Base-by-base conservation (phyloP, 30 jellyfish, hydroid and myxozoan species). In the Pseudorhiza aurosa region DNA sequence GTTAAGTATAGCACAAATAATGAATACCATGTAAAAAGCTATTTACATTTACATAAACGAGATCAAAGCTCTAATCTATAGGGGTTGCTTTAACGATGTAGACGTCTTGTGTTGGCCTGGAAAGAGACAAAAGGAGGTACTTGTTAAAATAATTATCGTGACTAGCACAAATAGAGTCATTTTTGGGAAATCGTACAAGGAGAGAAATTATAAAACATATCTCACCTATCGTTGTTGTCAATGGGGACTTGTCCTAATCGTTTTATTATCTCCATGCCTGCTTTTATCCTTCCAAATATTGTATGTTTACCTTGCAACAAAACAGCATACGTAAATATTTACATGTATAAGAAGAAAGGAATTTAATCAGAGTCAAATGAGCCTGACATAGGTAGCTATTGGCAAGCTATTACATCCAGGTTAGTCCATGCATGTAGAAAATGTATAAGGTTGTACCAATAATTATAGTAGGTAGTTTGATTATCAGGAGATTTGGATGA, bases 161-260 rank as follows among this genome's bases (percentile, higher is more conserved):
- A 24, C 28, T 9, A 10, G 28, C 18, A 9, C 56, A 42, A 42
- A 8, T 42, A 9, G 17, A 24, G 65, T 17, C 64, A 27, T n/a
- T n/a, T 4, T 7, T 67, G 45, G 8, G 6, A 59, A 60, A 60
- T 3, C 26, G 45, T 22, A 12, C 7, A 12, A 39, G 50, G 50
- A 39, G 12, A 39, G 50, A 39, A 12, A 39, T 39, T 39, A 5
- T 39, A 5, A 6, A 3, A 8, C 62, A 26, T 4, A 47, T 17
- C 68, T 25, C 35, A 85, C 99, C 97, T 87, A 63, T 93, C 99
- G 11, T 75, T 63, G 32, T 85, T 64, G 37, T 81, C 99, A n/a
- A 96, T 93, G 31, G 88, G 96, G 4, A 93, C 93, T 40, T 32
- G 72, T 3, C 97, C 95, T 24, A 93, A 72, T 67, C 83, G 72